phyloP scores from a whole-genome alignment of 2,888 invertebrate genomes.

The Temnothorax ravouxi region DNA sequence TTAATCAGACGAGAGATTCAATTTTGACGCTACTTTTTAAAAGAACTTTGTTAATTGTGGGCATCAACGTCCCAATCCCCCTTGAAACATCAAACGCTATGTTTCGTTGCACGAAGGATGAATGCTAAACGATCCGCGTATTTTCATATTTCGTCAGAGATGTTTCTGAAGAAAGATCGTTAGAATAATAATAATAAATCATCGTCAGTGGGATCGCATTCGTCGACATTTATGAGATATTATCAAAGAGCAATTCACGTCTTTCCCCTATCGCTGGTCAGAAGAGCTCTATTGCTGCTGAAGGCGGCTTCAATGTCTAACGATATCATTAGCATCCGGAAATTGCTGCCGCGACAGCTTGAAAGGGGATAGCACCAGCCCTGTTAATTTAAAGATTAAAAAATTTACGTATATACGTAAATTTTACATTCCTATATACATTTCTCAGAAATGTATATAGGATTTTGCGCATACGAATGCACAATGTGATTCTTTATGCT shows the following conservation, averaged over 20 bases:
- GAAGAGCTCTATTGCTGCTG: conserved; percentile 34
- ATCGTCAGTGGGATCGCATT: conserved; percentile 5
- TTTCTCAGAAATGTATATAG: background rate
- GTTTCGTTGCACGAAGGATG: background rate
- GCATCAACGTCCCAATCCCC: background rate
- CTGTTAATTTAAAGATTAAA: background rate
- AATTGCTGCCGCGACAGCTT: conserved; percentile 37
- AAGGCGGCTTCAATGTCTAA: conserved; percentile 36
- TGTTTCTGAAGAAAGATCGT: background rate
- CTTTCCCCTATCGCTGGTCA: background rate
- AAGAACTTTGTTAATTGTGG: background rate
- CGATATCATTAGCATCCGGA: conserved; percentile 51
- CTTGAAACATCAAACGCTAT: background rate
- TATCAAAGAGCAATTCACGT: conserved; percentile 45
- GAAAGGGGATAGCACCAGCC: background rate
- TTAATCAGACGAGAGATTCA: background rate
- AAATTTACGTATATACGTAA: background rate
- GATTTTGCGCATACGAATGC: background rate
- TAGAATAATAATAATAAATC: conserved; percentile 1
- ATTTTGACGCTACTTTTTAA: background rate
- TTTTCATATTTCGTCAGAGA: background rate
- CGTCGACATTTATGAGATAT: conserved; percentile 30
- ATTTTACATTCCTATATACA: too few species aligned
- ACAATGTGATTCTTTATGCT: background rate
- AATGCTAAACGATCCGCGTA: conserved; percentile 2